Conservation (phyloP, 2,888 invertebrate genomes). For the Neocrepidodera transversa region DNA sequence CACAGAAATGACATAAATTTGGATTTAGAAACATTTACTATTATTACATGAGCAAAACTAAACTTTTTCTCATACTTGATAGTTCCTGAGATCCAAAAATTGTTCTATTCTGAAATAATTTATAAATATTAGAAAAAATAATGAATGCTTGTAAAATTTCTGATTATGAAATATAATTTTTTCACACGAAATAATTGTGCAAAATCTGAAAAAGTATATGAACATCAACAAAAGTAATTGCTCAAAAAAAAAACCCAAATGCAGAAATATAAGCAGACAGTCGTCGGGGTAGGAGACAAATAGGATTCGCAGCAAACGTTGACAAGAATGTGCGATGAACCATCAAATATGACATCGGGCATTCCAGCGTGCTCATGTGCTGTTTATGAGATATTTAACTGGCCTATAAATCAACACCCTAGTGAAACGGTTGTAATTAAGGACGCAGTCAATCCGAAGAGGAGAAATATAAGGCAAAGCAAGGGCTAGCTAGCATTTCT, state of each 20-base stretch:
- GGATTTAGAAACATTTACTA: no score
- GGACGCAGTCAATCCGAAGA: slow-evolving; percentile 49
- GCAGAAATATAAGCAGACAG: slow-evolving; percentile 19
- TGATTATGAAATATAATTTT: no score
- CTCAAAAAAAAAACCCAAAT: background rate
- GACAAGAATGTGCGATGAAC: slow-evolving; percentile 56
- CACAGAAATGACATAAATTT: no score
- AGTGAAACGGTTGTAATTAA: slow-evolving; percentile 60
- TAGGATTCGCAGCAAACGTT: slow-evolving; percentile 26
- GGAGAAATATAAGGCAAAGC: slow-evolving; percentile 22
- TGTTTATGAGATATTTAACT: slow-evolving; percentile 65
- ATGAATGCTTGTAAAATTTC: no score
- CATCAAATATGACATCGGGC: slow-evolving; percentile 61
- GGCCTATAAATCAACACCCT: slow-evolving; percentile 64
- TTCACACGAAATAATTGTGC: slow-evolving; percentile 3
- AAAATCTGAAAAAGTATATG: no score
- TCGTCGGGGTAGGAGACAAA: slow-evolving; percentile 23
- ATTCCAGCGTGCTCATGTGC: slow-evolving; percentile 61
- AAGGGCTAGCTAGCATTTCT: slow-evolving; percentile 36
- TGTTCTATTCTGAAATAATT: no score
- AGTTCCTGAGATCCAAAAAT: no score
- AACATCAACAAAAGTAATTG: no score
- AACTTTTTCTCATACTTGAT: no score
- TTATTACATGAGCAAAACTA: no score
- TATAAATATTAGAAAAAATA: no score